Evolutionary conservation across 1,140 invertebrate species (phyloP).

Genomic region (Conus ventricosus): DNA sequence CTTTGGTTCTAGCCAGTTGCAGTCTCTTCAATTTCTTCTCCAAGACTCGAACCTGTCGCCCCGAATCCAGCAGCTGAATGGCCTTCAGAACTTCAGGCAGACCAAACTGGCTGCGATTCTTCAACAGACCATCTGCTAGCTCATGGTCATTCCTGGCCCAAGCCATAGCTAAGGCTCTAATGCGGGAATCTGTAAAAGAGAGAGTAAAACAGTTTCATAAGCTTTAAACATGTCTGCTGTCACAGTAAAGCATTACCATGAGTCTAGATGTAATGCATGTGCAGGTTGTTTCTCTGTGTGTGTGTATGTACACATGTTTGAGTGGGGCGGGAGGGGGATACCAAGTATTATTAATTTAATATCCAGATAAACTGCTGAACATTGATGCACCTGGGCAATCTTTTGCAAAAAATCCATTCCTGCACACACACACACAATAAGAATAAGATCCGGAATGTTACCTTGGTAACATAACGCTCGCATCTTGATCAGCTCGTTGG

Average conservation of each 20-base stretch:
- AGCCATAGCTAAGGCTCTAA: constrained; percentile 68
- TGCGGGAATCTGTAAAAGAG: constrained; percentile 63
- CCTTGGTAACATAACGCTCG: too few relatives aligned
- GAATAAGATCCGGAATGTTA: too few relatives aligned
- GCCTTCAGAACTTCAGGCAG: constrained; percentile 71
- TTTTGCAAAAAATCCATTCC: too few relatives aligned
- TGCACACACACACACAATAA: too few relatives aligned
- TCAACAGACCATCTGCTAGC: constrained; percentile 62
- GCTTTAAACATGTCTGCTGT: too few relatives aligned
- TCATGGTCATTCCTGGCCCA: constrained; percentile 69
- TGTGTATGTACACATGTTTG: too few relatives aligned
- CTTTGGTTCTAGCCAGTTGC: constrained; percentile 61
- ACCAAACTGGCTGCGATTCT: constrained; percentile 63
- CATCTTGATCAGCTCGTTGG: too few relatives aligned
- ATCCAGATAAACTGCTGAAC: too few relatives aligned
- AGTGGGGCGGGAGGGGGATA: too few relatives aligned
- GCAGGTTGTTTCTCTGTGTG: too few relatives aligned
- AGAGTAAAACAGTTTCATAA: not conserved
- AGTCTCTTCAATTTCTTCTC: constrained; percentile 70
- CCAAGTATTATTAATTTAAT: too few relatives aligned
- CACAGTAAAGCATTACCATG: not conserved
- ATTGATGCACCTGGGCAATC: too few relatives aligned
- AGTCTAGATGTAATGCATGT: not conserved
- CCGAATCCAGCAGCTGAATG: constrained; percentile 67
- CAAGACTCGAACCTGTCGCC: constrained; percentile 59